These are phyloP conservation scores for Aurelia sp. DNA, from an alignment of 30 jellyfish, hydroid and myxozoan species.

Conservation along the genomic window DNA sequence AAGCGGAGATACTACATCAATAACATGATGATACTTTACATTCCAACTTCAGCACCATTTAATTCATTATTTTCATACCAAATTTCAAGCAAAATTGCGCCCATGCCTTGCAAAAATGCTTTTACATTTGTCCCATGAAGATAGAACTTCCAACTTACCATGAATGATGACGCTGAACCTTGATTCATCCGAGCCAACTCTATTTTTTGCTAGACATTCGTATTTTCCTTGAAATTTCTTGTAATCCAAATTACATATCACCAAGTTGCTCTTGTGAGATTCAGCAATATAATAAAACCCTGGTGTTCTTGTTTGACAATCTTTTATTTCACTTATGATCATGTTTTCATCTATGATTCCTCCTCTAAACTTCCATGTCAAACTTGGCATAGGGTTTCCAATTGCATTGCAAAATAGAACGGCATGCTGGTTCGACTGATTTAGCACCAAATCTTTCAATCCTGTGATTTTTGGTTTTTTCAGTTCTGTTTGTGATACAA, in stretches of 20 bases:
- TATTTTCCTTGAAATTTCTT: conserved; percentile 69
- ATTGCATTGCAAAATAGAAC: conserved; percentile 55
- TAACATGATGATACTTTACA: no score
- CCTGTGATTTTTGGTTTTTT: conserved; percentile 49
- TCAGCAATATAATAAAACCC: conserved; percentile 47
- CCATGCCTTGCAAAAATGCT: no score
- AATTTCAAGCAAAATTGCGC: no score
- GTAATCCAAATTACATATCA: conserved; percentile 61
- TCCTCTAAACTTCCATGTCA: conserved; percentile 62
- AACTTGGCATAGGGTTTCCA: conserved; percentile 86
- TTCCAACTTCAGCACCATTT: no score
- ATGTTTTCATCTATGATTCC: not conserved
- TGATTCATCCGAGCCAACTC: conserved; percentile 15
- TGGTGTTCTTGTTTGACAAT: conserved; percentile 46
- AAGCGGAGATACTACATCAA: no score
- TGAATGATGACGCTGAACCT: conserved; percentile 17
- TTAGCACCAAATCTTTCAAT: conserved; percentile 29
- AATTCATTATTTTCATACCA: no score
- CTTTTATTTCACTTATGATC: conserved; percentile 12
- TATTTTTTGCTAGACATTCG: conserved; percentile 72
- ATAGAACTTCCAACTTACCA: conserved; percentile 5
- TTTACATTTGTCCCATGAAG: no score
- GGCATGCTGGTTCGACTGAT: conserved; percentile 29
- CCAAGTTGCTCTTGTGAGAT: conserved; percentile 20
- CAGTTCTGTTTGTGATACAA: conserved; percentile 42